Conservation (phyloP, 1,140 invertebrate species). For the Aphelinus atriplicis region DNA sequence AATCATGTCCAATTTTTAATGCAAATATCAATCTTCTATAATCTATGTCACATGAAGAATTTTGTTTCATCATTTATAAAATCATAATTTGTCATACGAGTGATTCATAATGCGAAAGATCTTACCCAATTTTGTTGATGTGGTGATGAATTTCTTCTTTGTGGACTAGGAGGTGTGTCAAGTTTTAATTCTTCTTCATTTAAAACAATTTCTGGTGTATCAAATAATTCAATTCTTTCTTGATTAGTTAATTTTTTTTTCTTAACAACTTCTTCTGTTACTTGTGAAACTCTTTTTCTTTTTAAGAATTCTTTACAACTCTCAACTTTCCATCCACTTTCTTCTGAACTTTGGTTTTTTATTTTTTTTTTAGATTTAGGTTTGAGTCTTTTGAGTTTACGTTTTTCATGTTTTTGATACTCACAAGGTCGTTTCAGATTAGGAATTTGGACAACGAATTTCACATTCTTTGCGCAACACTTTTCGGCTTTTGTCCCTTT, state of each 20-base stretch:
- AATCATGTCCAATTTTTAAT: too few relatives aligned
- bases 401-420: conserved; percentile 7
- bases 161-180: too few relatives aligned
- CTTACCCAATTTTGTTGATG: too few relatives aligned
- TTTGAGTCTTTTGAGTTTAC: conserved; percentile 5
- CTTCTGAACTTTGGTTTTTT: background rate
- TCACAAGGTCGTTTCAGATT: background rate
- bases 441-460: conserved; percentile 18
- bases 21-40: too few relatives aligned
- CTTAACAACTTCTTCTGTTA: background rate
- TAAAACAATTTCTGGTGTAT: background rate
- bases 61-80: too few relatives aligned
- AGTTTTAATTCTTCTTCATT: background rate
- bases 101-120: too few relatives aligned
- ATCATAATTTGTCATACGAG: too few relatives aligned
- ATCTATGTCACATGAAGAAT: too few relatives aligned
- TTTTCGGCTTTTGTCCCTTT: conserved; percentile 13
- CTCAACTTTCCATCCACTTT: conserved; percentile 22
- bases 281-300: background rate
- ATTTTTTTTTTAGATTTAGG: background rate
- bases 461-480: conserved; percentile 30
- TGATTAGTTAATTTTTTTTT: background rate
- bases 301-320: background rate
- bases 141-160: too few relatives aligned
- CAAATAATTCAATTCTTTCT: background rate